phyloP scores from a whole-genome alignment of 2,888 invertebrate genomes.

The Phalera bucephala region DNA sequence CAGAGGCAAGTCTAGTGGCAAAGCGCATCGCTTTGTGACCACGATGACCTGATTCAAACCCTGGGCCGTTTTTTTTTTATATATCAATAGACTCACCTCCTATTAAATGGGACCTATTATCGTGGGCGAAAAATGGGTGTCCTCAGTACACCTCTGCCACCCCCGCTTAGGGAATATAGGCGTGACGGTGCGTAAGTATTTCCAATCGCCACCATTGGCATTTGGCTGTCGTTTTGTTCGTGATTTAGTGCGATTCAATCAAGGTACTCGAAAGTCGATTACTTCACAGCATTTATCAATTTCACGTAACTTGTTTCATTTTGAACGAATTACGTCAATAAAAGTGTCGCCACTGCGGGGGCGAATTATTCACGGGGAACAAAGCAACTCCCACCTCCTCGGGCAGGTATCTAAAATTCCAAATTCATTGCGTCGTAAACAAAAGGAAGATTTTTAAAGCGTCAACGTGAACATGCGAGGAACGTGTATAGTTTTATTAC shows the following conservation, averaged over 20 bases:
- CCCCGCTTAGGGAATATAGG: too few relatives aligned
- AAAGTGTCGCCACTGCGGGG: conserved; percentile 38
- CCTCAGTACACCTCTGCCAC: too few relatives aligned
- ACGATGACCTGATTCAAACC: too few relatives aligned
- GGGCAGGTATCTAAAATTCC: conserved; percentile 66
- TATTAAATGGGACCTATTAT: too few relatives aligned
- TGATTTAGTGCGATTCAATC: conserved; percentile 1
- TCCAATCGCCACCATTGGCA: too few relatives aligned
- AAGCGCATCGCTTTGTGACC: too few relatives aligned
- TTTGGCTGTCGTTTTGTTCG: too few relatives aligned
- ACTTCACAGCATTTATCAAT: conserved; percentile 54
- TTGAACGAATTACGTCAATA: conserved; percentile 57
- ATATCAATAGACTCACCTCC: too few relatives aligned
- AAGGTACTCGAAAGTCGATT: conserved; percentile 13
- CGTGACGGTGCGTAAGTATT: too few relatives aligned
- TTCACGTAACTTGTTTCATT: conserved; percentile 57
- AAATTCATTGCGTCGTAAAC: conserved; percentile 73
- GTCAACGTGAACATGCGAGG: conserved; percentile 37
- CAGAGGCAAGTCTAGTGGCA: too few relatives aligned
- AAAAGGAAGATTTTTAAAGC: conserved; percentile 65
- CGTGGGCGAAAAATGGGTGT: too few relatives aligned
- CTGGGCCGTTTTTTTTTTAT: too few relatives aligned
- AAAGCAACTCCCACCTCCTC: conserved; percentile 59
- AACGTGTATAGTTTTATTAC: conserved; percentile 28
- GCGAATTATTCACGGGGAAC: conserved; percentile 64